These are phyloP conservation scores for Drosophila bipectinata DNA, from an alignment of 1,140 invertebrate species.

Conservation along the genomic window DNA sequence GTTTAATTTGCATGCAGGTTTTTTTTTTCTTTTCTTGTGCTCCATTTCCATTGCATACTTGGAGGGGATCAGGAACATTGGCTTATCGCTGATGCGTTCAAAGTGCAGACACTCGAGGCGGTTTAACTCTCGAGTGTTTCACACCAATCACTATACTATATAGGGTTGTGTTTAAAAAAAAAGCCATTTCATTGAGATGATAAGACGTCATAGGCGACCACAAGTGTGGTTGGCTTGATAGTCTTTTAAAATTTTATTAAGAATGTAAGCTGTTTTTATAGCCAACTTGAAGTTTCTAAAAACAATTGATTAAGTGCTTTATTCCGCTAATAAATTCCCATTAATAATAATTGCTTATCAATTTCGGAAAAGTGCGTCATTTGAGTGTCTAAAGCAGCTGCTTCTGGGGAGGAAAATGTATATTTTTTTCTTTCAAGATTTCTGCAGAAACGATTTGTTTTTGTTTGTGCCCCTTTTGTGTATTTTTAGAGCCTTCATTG, in stretches of 20 bases:
- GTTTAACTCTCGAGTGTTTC: slow-evolving; percentile 34
- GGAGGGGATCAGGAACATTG: slow-evolving; percentile 9
- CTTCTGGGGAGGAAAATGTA: slow-evolving; percentile 3
- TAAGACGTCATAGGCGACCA: slow-evolving; percentile 9
- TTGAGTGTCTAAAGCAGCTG: slow-evolving; percentile 25
- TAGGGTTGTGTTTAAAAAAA: background rate
- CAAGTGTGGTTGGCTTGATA: slow-evolving; percentile 5
- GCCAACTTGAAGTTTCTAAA: background rate
- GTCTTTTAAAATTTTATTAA: background rate
- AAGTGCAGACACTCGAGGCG: slow-evolving; percentile 46
- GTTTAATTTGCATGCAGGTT: slow-evolving; percentile 65
- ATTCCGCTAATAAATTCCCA: background rate
- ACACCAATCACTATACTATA: slow-evolving; percentile 11
- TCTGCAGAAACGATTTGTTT: slow-evolving; percentile 14
- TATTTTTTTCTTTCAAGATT: slow-evolving; percentile 9
- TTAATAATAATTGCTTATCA: slow-evolving; percentile 1
- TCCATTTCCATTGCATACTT: slow-evolving; percentile 26
- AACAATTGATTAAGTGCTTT: background rate
- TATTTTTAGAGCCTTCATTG: slow-evolving; percentile 45
- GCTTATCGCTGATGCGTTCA: slow-evolving; percentile 41
- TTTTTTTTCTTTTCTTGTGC: slow-evolving; percentile 19
- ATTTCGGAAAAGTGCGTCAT: slow-evolving; percentile 37
- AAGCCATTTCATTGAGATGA: slow-evolving; percentile 2
- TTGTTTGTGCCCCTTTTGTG: slow-evolving; percentile 5
- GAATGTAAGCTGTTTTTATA: too few relatives aligned